Evolutionary conservation across 2,797 vertebrate genomes (phyloP), one percentile per base, ranked within the genome.

Genomic region (Crenuchus spilurus): DNA sequence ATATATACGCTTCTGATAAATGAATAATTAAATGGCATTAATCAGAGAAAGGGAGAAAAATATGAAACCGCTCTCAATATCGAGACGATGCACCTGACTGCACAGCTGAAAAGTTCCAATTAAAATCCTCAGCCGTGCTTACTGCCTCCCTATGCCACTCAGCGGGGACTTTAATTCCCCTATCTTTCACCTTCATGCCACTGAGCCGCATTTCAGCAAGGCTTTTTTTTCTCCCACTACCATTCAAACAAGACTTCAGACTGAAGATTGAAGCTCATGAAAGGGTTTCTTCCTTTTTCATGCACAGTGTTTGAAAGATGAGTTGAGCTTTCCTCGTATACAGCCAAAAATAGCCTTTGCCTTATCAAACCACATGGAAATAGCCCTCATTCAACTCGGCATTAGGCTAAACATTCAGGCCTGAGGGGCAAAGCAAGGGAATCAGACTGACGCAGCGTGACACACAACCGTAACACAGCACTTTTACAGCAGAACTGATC

Each of bases 101-200:
- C 82, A 81, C 77, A 84, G 72, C 82, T 82, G 75, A 85, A 84
- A 86, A 77, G 73, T 86, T 87, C 77, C 84, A 88, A 89, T 91
- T 91, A 79, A 81, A 88, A 81, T 86, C 83, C 87, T 87, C 79
- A 33, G 65, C 63, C 26, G 41, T 69, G 82, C 76, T 75, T 64
- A 60, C 66, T 58, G 48, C 72, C 73, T 70, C 67, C 22, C 41
- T 37, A 33, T 72, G 72, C 52, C 58, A 70, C 70, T 58, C 69
- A 63, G 39, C 77, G 68, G 74, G 70, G 74, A 75, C 61, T 87
- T 87, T 85, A 82, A 85, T 90, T 85, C 85, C 85, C 86, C 82
- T 75, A 79, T 81, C 74, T 72, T 54, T 76, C 55, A 84, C 20
- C 42, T 67, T 62, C 75, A 78, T 70, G 77, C 70, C 82, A 84